phyloP scores from a whole-genome alignment of 2,888 invertebrate genomes.

The Lydus trimaculatus region DNA sequence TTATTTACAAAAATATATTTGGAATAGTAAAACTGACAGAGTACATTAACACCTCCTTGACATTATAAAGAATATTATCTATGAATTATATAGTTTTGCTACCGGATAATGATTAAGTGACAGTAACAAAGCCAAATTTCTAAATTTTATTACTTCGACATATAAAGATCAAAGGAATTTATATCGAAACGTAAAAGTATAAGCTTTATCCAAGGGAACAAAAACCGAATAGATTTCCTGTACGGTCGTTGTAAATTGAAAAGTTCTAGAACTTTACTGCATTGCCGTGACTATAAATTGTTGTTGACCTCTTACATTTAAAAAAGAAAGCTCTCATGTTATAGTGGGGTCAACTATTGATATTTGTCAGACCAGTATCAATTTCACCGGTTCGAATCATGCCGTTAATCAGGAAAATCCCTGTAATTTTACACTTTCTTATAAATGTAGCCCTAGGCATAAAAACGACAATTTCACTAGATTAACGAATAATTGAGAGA shows the following conservation, averaged over 20 bases:
- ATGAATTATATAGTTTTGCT: background rate
- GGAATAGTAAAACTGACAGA: background rate
- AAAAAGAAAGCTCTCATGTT: background rate
- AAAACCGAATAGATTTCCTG: background rate
- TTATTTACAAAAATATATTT: background rate
- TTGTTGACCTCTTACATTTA: background rate
- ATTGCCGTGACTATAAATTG: conserved; percentile 6
- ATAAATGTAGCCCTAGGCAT: background rate
- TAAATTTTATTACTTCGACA: background rate
- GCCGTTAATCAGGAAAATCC: background rate
- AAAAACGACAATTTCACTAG: background rate
- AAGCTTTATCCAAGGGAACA: background rate
- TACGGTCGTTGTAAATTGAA: background rate
- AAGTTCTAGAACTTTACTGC: background rate
- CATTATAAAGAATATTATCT: background rate
- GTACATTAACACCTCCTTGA: background rate
- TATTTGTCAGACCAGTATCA: background rate
- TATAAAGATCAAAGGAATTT: background rate
- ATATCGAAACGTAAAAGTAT: background rate
- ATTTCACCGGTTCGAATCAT: background rate
- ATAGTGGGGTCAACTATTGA: background rate
- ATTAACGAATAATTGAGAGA: background rate
- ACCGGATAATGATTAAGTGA: background rate
- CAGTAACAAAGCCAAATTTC: background rate
- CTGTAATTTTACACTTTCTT: background rate